Evolutionary conservation across 2,797 vertebrate species (phyloP), one percentile per base, ranked within the genome.

Genomic region (Helarctos malayanus): DNA sequence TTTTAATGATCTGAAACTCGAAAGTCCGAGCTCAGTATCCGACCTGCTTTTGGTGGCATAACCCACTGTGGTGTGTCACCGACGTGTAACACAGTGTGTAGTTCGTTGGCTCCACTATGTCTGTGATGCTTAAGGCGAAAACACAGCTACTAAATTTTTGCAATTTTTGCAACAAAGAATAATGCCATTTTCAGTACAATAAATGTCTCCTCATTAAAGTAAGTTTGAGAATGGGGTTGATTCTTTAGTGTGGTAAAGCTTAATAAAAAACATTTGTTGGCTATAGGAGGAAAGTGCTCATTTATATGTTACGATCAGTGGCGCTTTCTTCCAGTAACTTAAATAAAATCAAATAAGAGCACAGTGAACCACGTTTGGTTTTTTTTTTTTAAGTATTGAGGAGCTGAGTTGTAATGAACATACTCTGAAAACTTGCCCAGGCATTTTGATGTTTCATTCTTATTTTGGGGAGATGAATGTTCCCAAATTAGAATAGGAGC

Each of bases 221-320:
- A 79, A 92, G 45, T 92, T 89, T 63, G 57, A 84, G 73, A 47
- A 87, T 3, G 84, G 3, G 38, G 47, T 71, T 49, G 35, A 89
- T 89, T 86, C 45, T 82, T 93, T 52, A 54, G 52, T 82, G 27
- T 57, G n/a, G 13, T 84, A 65, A 97, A 69, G 41, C 7, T 78
- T 59, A 89, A 59, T 69, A 95, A 96, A 89, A 12, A 8, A 3
- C 73, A 35, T n/a, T 91, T 79, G 91, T 82, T 38, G 73, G 52
- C 93, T 79, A 47, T 32, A 83, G 29, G 79, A 84, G 18, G 7
- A 52, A 76, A 63, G n/a, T 80, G 11, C 4, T 63, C 5, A 19
- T 81, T 89, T 96, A 93, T 80, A 38, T 84, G 13, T 59, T 88
- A 63, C 2, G 5, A 38, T 93, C n/a, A 87, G 69, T 47, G 52